Base-by-base conservation (phyloP, 2,797 vertebrate genomes). In the Syngnathus rostellatus region DNA sequence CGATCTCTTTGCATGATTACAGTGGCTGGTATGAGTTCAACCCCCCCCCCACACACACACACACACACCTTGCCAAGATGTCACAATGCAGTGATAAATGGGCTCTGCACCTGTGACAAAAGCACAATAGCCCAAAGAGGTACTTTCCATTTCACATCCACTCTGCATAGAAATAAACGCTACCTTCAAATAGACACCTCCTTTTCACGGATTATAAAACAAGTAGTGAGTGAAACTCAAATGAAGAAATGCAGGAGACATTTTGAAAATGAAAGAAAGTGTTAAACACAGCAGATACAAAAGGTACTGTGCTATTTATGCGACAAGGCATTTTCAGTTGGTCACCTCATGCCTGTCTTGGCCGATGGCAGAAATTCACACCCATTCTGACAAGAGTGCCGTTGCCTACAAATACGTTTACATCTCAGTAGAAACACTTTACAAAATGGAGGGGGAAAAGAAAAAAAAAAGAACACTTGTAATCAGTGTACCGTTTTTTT, bases 51-150 rank as follows among this genome's bases (percentile, higher is more conserved):
- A 31, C 31, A 31, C 31, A 31, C 31, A 31, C 31, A 31, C 2
- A 31, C 31, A 31, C 31, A 31, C 31, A 31, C 31, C 31, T 31
- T 31, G 31, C 31, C 67, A 77, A 84, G 83, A 81, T 87, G 85
- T 87, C 82, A 83, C 74, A 72, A 75, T 77, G 82, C 82, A 73
- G 86, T 90, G 88, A 89, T 87, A 77, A 88, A 90, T 89, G 85
- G 76, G 80, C 80, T 75, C 66, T 0, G 82, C 23, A 66, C 67
- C 58, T 21, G 79, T 69, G 82, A 88, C 83, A 86, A 79, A 84
- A 83, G 83, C 81, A 83, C 82, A 85, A 83, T 82, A 77, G 77
- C 85, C 83, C 75, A 73, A 67, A 84, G 86, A 79, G 85, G 85
- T 86, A 83, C 82, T 88, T 88, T 88, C 86, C 84, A 86, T 88